These are phyloP conservation scores for Zhengitettix transpicula DNA, from an alignment of 2,888 invertebrate genomes.

Conservation along the genomic window DNA sequence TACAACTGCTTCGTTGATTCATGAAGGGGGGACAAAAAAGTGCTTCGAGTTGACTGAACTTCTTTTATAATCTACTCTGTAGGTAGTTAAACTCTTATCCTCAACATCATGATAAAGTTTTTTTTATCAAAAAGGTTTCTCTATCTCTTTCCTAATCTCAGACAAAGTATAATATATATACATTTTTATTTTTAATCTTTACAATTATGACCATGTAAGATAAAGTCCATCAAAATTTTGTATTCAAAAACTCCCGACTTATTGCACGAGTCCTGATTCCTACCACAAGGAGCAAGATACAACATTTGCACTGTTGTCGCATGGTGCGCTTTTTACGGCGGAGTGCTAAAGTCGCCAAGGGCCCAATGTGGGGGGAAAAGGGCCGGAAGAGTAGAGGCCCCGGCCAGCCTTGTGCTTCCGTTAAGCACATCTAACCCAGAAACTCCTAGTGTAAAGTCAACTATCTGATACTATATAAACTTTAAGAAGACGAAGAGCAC, in stretches of 20 bases:
- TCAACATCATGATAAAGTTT: conserved; percentile 18
- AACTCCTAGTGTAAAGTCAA: conserved; percentile 13
- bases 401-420: not conserved
- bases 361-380: not conserved
- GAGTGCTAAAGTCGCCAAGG: not conserved
- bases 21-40: conserved; percentile 14
- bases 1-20: conserved; percentile 16
- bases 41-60: conserved; percentile 16
- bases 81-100: conserved; percentile 16
- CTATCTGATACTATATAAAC: conserved; percentile 15
- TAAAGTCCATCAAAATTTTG: conserved; percentile 16
- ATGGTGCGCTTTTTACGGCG: not conserved
- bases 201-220: conserved; percentile 17
- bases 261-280: conserved; percentile 14
- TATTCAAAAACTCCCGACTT: conserved; percentile 15
- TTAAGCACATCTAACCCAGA: conserved; percentile 6
- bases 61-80: conserved; percentile 16
- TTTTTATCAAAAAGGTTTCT: conserved; percentile 16
- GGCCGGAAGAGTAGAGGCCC: not conserved
- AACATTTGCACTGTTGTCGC: too few relatives aligned
- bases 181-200: conserved; percentile 15
- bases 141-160: conserved; percentile 17
- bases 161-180: conserved; percentile 17
- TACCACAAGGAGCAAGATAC: conserved; percentile 6
- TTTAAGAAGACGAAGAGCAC: conserved; percentile 14